These are phyloP conservation scores for Onychomys arenicola DNA, from an alignment of 2,797 vertebrate species.

Conservation along the genomic window DNA sequence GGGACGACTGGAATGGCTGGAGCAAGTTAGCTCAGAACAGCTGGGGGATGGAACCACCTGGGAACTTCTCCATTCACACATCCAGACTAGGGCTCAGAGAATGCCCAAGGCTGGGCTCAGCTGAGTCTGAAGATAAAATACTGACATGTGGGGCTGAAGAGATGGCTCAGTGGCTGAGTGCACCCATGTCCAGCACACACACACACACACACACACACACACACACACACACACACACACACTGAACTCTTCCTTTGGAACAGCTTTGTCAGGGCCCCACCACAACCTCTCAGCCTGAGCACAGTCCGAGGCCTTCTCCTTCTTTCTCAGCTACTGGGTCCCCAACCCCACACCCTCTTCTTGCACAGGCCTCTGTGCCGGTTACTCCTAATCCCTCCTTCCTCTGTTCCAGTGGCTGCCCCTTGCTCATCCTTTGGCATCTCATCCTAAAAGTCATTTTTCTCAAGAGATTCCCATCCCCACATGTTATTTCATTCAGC, in stretches of 20 bases:
- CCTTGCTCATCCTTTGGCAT: neutral
- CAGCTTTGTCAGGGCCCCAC: neutral
- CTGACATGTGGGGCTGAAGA: neutral
- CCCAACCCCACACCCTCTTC: neutral
- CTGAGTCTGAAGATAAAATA: neutral
- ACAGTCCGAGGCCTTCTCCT: neutral
- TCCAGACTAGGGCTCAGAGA: neutral
- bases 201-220: too few species aligned
- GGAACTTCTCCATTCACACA: neutral
- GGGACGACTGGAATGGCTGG: neutral
- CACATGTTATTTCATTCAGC: neutral
- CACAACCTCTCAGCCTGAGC: neutral
- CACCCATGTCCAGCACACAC: neutral
- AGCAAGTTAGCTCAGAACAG: neutral
- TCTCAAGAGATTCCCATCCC: neutral
- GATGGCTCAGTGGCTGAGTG: too few species aligned
- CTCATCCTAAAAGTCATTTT: neutral
- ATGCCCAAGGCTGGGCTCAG: neutral
- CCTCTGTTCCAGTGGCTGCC: neutral
- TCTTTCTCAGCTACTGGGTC: neutral
- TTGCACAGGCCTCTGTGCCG: neutral
- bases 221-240: too few species aligned
- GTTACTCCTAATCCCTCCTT: neutral
- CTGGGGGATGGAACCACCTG: neutral
- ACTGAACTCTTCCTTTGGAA: neutral